Percentiles rank a stretch among this genome's conserved stretches.
Evolutionary conservation across 2,113 vertebrate genomes (phyloP).

Genomic region (Copsychus sechellarum): DNA sequence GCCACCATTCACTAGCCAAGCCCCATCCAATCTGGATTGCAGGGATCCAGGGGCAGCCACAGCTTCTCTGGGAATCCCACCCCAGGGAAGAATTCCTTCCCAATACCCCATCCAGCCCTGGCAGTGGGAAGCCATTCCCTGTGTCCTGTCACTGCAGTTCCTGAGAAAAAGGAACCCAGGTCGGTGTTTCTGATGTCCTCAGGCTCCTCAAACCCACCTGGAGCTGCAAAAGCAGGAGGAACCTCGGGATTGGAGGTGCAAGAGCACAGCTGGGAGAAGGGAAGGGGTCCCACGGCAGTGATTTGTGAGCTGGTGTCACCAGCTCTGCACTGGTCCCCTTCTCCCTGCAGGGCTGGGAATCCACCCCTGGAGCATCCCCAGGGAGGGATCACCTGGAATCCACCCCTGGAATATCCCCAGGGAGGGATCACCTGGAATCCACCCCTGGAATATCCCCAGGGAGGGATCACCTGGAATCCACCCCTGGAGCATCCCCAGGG

Average conservation of each 20-base stretch:
- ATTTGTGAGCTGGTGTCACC: neutral
- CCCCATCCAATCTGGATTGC: accelerated
- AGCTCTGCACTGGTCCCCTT: accelerated
- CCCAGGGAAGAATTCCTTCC: neutral
- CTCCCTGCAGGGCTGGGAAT: neutral
- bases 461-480: neutral
- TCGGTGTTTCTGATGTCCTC: accelerated
- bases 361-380: neutral
- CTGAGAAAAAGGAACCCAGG: neutral
- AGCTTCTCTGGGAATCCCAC: neutral
- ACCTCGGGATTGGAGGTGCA: accelerated
- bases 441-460: too few species aligned
- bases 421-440: too few species aligned
- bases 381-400: neutral
- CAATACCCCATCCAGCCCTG: neutral
- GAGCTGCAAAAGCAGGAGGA: neutral
- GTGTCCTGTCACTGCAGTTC: neutral
- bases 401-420: neutral
- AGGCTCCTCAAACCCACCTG: neutral
- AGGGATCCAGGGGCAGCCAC: neutral
- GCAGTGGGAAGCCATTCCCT: neutral
- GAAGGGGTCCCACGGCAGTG: accelerated
- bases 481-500: too few species aligned
- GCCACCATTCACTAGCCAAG: accelerated
- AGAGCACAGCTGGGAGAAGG: neutral